phyloP scores from a whole-genome alignment of 2,888 invertebrate genomes.

The Thera britannica region DNA sequence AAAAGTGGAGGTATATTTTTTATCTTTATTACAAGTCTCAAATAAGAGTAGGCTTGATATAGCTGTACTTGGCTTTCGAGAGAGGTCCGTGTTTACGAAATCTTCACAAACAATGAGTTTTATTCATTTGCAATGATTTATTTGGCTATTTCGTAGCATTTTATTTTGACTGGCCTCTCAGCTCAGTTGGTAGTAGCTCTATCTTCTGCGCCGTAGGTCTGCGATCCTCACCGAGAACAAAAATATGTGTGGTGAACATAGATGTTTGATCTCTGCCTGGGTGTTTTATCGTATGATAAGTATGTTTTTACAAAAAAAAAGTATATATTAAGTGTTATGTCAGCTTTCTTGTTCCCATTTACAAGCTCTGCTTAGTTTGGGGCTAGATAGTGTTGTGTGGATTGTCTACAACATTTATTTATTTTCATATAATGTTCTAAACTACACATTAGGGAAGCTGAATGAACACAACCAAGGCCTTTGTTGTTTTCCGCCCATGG shows the following conservation, averaged over 20 bases:
- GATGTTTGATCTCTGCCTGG: too few relatives aligned
- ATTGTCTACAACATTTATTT: neutral
- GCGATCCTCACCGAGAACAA: too few relatives aligned
- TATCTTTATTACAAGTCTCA: constrained; percentile 24
- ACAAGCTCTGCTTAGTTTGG: neutral
- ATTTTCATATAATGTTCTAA: neutral
- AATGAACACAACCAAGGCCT: neutral
- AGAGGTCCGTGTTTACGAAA: constrained; percentile 7
- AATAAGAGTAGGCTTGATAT: constrained; percentile 17
- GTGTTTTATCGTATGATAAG: too few relatives aligned
- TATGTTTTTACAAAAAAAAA: too few relatives aligned
- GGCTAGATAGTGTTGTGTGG: too few relatives aligned
- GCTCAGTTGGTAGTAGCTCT: too few relatives aligned
- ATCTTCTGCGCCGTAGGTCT: too few relatives aligned
- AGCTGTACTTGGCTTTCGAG: constrained; percentile 5
- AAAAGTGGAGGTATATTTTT: constrained; percentile 20
- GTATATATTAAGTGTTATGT: too few relatives aligned
- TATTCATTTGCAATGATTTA: neutral
- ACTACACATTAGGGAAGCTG: neutral
- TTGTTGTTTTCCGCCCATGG: neutral
- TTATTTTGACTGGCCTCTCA: too few relatives aligned
- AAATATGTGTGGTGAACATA: too few relatives aligned
- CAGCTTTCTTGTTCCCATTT: neutral
- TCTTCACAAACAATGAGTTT: constrained; percentile 1
- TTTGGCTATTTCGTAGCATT: too few relatives aligned